Evolutionary conservation across 2,113 vertebrate species (phyloP).

Genomic region (Aix galericulata): DNA sequence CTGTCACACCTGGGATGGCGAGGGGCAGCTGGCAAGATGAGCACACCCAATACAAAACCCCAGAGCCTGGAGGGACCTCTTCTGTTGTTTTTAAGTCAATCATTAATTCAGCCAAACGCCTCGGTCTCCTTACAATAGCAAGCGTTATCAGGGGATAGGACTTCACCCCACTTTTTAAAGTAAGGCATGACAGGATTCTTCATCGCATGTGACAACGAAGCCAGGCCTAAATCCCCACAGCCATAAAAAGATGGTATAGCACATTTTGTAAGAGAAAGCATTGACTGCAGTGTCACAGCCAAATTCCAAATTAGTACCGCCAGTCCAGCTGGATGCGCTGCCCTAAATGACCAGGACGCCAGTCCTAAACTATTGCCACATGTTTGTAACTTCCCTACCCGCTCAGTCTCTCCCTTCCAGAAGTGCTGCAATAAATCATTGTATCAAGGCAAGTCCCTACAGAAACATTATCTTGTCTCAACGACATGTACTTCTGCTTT

Average conservation of each 20-base stretch:
- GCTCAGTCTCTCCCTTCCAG: not conserved
- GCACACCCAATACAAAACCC: not conserved
- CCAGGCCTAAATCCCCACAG: not conserved
- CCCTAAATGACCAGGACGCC: fast-evolving
- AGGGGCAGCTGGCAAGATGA: not conserved
- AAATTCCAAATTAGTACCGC: not conserved
- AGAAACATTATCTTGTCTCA: not conserved
- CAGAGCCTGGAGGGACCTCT: not conserved
- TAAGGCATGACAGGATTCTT: not conserved
- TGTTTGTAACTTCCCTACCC: not conserved
- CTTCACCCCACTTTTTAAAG: not conserved
- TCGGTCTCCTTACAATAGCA: not conserved
- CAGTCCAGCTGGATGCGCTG: not conserved
- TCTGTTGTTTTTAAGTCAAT: not conserved
- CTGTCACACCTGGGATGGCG: too few species aligned
- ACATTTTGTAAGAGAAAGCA: not conserved
- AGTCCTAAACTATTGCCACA: not conserved
- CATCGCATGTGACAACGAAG: not conserved
- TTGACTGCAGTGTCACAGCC: not conserved
- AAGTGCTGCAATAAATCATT: not conserved
- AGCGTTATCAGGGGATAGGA: not conserved
- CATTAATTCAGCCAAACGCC: not conserved
- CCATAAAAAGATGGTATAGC: not conserved
- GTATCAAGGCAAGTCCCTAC: not conserved
- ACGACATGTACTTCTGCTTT: not conserved